Evolutionary conservation across 2,797 vertebrate genomes (phyloP), one percentile per base, ranked within the genome.

Genomic region (Melanotaenia nigrans): DNA sequence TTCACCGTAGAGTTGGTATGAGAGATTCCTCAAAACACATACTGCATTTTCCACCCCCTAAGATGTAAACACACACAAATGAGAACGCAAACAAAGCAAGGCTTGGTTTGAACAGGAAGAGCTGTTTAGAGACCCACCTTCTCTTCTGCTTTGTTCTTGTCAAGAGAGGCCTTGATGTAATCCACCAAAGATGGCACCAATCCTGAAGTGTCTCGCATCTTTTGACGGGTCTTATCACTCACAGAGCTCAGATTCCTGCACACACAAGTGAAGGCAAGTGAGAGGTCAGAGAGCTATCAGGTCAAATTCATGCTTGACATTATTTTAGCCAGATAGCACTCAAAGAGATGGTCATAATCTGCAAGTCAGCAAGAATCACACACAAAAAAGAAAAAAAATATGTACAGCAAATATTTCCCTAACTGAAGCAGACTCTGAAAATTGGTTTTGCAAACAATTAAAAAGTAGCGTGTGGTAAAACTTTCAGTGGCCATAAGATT

Each of bases 1-100:
- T 90, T 99, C 98, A 0, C 70, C 81, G 5, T 98, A 99, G 36
- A 99, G 88, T 72, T 97, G 96, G 90, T 94, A 99, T 78, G 97
- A 99, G 86, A 99, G 94, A 93, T 99, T 99, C 85, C 98, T 95
- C 87, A 99, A 79, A 68, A 97, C 94, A 3, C 98, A 99, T 75
- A 96, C 90, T 0, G 95, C 87, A 0, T 99, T 99, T 91, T 99
- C 97, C 85, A 97, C 95, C 0, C 96, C 97, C 98, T 99, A 75
- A 0, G 33, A 65, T n/a, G 68, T 32, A 75, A 32, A 78, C 35
- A 71, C 1, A 45, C 4, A 71, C 30, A 63, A 11, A 65, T 70
- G 1, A 70, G 76, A 40, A 70, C 24, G 67, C 32, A 71, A 59
- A 56, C 32, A 45, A 36, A 57, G 24, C 3, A n/a, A 56, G n/a